phyloP scores from a whole-genome alignment of 2,888 invertebrate species.

The Acanthosepion lycidas region DNA sequence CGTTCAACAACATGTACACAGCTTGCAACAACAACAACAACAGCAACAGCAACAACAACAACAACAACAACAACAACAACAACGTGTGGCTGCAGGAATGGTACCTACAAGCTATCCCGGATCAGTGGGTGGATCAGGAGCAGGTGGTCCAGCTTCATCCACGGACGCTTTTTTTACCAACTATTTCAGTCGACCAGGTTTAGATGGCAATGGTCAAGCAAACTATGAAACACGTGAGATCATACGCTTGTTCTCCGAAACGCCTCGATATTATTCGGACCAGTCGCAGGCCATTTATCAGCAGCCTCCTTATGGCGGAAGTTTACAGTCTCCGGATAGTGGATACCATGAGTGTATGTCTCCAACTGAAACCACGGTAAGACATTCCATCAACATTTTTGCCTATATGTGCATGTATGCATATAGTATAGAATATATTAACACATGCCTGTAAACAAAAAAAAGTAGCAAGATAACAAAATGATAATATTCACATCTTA shows the following conservation, averaged over 20 bases:
- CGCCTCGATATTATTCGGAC: constrained; percentile 13
- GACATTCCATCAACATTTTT: not conserved
- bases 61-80: not conserved
- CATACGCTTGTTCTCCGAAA: constrained; percentile 16
- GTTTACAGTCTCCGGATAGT: constrained; percentile 42
- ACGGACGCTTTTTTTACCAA: not conserved
- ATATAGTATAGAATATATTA: not conserved
- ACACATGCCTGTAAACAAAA: not conserved
- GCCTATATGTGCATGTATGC: too few relatives aligned
- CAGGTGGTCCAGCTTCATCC: not conserved
- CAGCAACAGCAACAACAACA: constrained; percentile 33
- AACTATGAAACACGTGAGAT: not conserved
- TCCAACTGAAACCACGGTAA: constrained; percentile 41
- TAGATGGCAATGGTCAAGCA: not conserved
- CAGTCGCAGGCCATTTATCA: constrained; percentile 23
- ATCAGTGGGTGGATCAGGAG: not conserved
- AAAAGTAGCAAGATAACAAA: not conserved
- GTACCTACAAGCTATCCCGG: not conserved
- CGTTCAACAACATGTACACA: not conserved
- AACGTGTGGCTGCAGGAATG: not conserved
- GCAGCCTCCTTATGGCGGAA: not conserved
- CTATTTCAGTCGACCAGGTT: constrained; percentile 23
- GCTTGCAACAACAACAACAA: not conserved
- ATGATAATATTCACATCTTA: too few relatives aligned
- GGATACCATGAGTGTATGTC: constrained; percentile 47